These are phyloP conservation scores for Emydoidea blandingii DNA, from an alignment of 2,797 vertebrate genomes.

Conservation along the genomic window DNA sequence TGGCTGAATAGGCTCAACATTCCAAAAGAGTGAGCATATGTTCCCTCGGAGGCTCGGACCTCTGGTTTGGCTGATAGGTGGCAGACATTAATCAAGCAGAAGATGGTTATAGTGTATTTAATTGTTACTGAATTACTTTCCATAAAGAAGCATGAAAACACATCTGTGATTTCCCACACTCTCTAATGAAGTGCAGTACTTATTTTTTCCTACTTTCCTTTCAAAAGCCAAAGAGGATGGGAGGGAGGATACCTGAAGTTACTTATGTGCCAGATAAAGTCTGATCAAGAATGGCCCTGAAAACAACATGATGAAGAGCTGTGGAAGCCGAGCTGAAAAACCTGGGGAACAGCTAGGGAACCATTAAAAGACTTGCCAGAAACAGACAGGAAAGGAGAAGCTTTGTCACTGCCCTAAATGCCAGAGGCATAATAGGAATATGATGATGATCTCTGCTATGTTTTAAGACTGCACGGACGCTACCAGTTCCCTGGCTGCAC, in stretches of 20 bases:
- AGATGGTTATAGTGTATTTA: background rate
- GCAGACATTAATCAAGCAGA: background rate
- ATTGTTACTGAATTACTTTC: background rate
- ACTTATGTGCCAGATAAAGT: background rate
- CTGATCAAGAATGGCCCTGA: background rate
- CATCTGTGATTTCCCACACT: background rate
- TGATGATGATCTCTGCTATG: background rate
- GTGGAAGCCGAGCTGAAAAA: too few species aligned
- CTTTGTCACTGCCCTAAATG: too few species aligned
- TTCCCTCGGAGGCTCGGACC: background rate
- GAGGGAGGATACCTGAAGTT: background rate
- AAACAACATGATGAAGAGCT: too few species aligned
- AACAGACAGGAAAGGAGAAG: too few species aligned
- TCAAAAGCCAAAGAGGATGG: background rate
- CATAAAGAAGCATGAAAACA: conserved; percentile 5
- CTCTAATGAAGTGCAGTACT: background rate
- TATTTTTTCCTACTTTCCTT: background rate
- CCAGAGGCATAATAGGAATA: too few species aligned
- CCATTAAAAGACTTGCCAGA: too few species aligned
- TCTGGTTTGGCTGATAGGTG: background rate
- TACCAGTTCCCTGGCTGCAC: background rate
- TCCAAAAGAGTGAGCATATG: background rate
- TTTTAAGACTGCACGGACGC: background rate
- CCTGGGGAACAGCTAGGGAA: too few species aligned
- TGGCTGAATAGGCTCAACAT: conserved; percentile 4